Evolutionary conservation across 1,140 invertebrate species (phyloP), one percentile per base, ranked within the genome.

Genomic region (Coelopa frigida): DNA sequence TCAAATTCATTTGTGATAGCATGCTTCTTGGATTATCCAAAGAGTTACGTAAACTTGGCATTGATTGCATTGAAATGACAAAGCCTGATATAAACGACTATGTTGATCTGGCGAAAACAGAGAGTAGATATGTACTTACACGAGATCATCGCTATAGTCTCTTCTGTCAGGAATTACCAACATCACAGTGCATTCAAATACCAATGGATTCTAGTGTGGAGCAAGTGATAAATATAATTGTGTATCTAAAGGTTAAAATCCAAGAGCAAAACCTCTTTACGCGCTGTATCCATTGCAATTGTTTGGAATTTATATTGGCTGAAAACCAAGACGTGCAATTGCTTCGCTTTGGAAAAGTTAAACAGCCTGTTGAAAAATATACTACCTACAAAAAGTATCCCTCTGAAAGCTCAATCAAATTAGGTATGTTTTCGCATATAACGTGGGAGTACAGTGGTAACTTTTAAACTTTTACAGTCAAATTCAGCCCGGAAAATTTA

Each of bases 211-310:
- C 48, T 11, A 51, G 57, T 18, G 60, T 77, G 2, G 66, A 74
- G 12, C 83, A 85, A 62, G 55, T 82, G 2, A 54, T 69, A 32
- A 75, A 82, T 56, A 75, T 85, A 4, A 50, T 85, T 3, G 63
- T 71, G 11, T 70, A 78, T 56, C 85, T 81, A 54, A 78, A 81
- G 52, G 66, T 87, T 14, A 51, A 59, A 12, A 71, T 85, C 7
- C 74, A 68, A 7, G 66, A 74, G 46, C 60, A 72, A 29, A 75
- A 85, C 64, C 75, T 85, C 31, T 83, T 84, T 50, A 81, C 77
- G 54, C 70, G 82, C 38, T 87, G 84, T 62, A 72, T 77, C 60
- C 75, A 80, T 56, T 84, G 81, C 54, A 83, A 83, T 57, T 54
- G 68, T 32, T 72, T 75, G 48, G 71, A 73, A 46, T 82, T 81